A percentile compares a stretch with the other conserved stretches of the same genome.
These are phyloP conservation scores for Drosophila austrosaltans DNA, from an alignment of 2,888 invertebrate genomes.

Conservation along the genomic window DNA sequence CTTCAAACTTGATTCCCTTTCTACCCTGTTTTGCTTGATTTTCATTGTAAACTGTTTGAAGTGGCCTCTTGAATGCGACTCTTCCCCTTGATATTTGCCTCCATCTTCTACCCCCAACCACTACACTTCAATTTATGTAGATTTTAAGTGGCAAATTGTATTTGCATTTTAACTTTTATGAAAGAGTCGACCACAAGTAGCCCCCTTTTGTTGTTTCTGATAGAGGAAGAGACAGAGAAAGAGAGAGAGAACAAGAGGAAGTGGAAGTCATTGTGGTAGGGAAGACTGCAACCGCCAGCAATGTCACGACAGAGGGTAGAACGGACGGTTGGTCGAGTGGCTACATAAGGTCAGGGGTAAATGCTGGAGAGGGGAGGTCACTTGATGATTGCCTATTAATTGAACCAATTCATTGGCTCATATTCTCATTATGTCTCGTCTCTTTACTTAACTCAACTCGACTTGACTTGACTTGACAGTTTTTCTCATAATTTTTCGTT, in stretches of 20 bases:
- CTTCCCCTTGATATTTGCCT: constrained; percentile 1
- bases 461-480: constrained; percentile 17
- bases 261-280: neutral
- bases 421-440: constrained; percentile 16
- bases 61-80: constrained; percentile 57
- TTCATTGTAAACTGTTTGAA: constrained; percentile 65
- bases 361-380: constrained; percentile 10
- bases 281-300: constrained; percentile 1
- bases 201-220: constrained; percentile 37
- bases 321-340: neutral
- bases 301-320: constrained; percentile 17
- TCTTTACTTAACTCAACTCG: neutral
- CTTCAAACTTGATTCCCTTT: constrained; percentile 12
- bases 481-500: constrained; percentile 3
- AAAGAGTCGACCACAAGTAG: constrained; percentile 67
- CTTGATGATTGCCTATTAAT: constrained; percentile 43
- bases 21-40: constrained; percentile 25
- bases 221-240: neutral
- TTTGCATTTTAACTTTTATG: constrained; percentile 70
- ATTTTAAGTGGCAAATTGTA: constrained; percentile 79
- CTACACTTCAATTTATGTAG: constrained; percentile 64
- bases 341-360: constrained; percentile 1
- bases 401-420: constrained; percentile 25
- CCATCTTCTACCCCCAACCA: neutral
- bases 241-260: neutral